Evolutionary conservation across 1,140 invertebrate genomes (phyloP), one percentile per base, ranked within the genome.

Genomic region (Magallana gigas): DNA sequence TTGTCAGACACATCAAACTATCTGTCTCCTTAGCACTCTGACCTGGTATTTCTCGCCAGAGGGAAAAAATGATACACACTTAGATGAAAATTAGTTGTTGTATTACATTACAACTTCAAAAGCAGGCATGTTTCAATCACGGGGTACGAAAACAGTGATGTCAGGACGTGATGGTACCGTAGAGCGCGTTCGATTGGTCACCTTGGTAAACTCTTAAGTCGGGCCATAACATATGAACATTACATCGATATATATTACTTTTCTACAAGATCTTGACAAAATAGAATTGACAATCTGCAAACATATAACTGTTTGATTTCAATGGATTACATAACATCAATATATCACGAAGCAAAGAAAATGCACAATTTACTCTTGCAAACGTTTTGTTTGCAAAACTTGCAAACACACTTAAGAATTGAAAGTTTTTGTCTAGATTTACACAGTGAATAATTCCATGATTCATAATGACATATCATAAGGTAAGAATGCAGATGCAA

Each of bases 71-170:
- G 9, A 62, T 8, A 76, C 23, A 76, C 68, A 36, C 68, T 76
- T 76, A 76, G 68, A 76, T 76, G 68, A 76, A 76, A 76, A 76
- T 76, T 76, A 12, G 18, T 76, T 29, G 11, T 23, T 76, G 68
- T 76, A 76, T 76, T 76, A 29, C 68, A 76, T 76, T 76, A 29
- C 68, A 76, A 76, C 68, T 76, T 76, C 68, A 76, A 76, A 76
- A 76, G 68, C 68, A 29, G 68, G 68, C 68, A 29, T 76, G 68
- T 29, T 76, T 76, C 18, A 9, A 29, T 12, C 36, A 23, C 12
- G 68, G 68, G 9, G 36, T 12, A 76, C 68, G 36, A 76, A 29
- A 76, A 76, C 68, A 3, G 8, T 23, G 23, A 76, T 76, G 68
- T 76, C 68, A 76, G 68, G 36, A 29, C 29, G 68, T 29, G 68